Evolutionary conservation across 2,888 invertebrate species (phyloP).

Genomic region (Mythimna pallens): DNA sequence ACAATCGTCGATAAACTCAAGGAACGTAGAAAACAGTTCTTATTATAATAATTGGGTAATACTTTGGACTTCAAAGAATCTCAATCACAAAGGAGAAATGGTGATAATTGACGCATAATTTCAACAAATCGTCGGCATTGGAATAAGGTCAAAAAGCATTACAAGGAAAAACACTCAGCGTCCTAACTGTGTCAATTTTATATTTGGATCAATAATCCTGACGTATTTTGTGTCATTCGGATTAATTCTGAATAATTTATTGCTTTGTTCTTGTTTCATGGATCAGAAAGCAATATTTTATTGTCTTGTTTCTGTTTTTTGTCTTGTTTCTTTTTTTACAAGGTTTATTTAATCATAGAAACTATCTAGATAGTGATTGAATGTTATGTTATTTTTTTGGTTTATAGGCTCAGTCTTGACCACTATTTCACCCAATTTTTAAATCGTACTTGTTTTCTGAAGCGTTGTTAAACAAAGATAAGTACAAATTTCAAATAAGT

Average conservation of each 20-base stretch:
- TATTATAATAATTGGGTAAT: constrained; percentile 58
- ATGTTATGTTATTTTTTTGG: too few species aligned
- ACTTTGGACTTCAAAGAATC: constrained; percentile 53
- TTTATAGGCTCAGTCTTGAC: too few species aligned
- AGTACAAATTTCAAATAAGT: not conserved
- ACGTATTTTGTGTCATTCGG: constrained; percentile 42
- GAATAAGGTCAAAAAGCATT: constrained; percentile 58
- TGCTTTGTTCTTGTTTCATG: constrained; percentile 21
- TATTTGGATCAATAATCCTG: constrained; percentile 41
- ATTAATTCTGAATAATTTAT: constrained; percentile 42
- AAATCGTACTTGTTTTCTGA: too few species aligned
- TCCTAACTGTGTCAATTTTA: constrained; percentile 40
- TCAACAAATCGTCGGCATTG: constrained; percentile 45
- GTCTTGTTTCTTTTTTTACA: not conserved
- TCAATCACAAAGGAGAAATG: constrained; percentile 31
- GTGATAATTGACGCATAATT: constrained; percentile 59
- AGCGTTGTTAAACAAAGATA: not conserved
- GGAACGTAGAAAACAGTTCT: constrained; percentile 32
- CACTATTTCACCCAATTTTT: too few species aligned
- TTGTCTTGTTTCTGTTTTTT: constrained; percentile 11
- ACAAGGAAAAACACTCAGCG: constrained; percentile 55
- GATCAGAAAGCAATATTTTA: constrained; percentile 30
- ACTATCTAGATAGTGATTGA: not conserved
- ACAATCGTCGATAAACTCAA: constrained; percentile 25
- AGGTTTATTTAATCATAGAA: not conserved